phyloP scores from a whole-genome alignment of 2,113 vertebrate genomes.

The Phrynosoma platyrhinos region DNA sequence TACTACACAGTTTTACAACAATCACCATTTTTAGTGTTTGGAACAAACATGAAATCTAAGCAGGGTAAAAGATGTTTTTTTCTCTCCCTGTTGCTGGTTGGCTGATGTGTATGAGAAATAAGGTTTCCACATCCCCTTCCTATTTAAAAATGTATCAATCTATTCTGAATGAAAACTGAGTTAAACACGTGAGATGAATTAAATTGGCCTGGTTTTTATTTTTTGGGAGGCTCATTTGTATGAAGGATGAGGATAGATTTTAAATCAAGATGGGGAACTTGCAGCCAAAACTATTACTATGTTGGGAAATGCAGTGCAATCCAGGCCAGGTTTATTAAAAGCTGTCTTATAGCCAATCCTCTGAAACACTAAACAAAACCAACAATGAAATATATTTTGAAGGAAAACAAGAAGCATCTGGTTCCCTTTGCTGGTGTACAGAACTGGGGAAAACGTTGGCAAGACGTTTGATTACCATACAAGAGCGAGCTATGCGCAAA shows the following conservation, averaged over 20 bases:
- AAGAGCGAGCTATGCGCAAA: constrained; percentile 78
- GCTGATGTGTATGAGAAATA: constrained; percentile 22
- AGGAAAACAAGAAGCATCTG: constrained; percentile 81
- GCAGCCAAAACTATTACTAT: constrained; percentile 68
- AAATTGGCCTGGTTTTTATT: constrained; percentile 61
- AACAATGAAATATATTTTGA: constrained; percentile 74
- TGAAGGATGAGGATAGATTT: constrained; percentile 34
- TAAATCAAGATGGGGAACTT: constrained; percentile 63
- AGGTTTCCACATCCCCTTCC: constrained; percentile 32
- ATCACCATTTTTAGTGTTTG: constrained; percentile 33
- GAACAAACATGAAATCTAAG: neutral
- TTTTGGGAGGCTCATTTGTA: constrained; percentile 52
- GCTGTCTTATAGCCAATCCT: constrained; percentile 71
- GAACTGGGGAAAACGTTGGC: constrained; percentile 80
- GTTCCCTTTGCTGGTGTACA: constrained; percentile 81
- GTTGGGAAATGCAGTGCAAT: constrained; percentile 63
- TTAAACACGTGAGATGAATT: constrained; percentile 59
- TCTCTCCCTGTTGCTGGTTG: constrained; percentile 35
- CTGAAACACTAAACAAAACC: constrained; percentile 78
- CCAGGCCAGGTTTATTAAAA: constrained; percentile 69
- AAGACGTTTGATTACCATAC: constrained; percentile 83
- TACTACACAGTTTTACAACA: too few relatives aligned
- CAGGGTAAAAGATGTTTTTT: constrained; percentile 34
- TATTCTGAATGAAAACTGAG: constrained; percentile 60
- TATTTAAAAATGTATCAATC: constrained; percentile 57